phyloP scores from a whole-genome alignment of 1,140 invertebrate genomes.

The Apis mellifera region DNA sequence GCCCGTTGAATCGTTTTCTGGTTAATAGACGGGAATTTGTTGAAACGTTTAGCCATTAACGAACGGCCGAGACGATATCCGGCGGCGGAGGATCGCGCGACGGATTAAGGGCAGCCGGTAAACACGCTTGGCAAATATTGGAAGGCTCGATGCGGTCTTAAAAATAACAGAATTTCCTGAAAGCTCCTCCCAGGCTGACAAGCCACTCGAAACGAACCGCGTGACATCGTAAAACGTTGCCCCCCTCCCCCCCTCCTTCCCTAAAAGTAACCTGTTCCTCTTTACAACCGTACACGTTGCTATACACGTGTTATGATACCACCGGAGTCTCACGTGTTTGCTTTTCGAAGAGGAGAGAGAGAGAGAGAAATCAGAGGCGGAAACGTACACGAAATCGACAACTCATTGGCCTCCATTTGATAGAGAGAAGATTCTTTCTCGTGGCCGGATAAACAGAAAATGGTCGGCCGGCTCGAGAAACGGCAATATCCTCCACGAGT shows the following conservation, averaged over 20 bases:
- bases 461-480: not conserved
- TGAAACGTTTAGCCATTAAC: slow-evolving; percentile 15
- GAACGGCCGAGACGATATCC: slow-evolving; percentile 24
- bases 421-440: slow-evolving; percentile 1
- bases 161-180: slow-evolving; percentile 67
- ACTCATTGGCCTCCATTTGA: slow-evolving; percentile 40
- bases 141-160: slow-evolving; percentile 24
- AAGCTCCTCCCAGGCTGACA: slow-evolving; percentile 51
- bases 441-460: slow-evolving; percentile 22
- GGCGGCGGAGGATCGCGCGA: slow-evolving; percentile 34
- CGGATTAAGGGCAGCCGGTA: slow-evolving; percentile 62
- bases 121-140: slow-evolving; percentile 66
- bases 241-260: not conserved
- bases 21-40: slow-evolving; percentile 29
- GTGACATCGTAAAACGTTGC: slow-evolving; percentile 42
- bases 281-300: not conserved
- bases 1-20: not conserved
- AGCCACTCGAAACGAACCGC: slow-evolving; percentile 55
- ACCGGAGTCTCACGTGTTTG: slow-evolving; percentile 53
- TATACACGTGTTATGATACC: slow-evolving; percentile 61
- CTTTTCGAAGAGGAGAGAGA: slow-evolving; percentile 35
- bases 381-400: slow-evolving; percentile 43
- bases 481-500: not conserved
- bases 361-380: slow-evolving; percentile 45
- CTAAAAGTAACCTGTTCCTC: slow-evolving; percentile 30